Evolutionary conservation across 2,888 invertebrate species (phyloP), one percentile per base, ranked within the genome.

Genomic region (Stegana nigrithorax): DNA sequence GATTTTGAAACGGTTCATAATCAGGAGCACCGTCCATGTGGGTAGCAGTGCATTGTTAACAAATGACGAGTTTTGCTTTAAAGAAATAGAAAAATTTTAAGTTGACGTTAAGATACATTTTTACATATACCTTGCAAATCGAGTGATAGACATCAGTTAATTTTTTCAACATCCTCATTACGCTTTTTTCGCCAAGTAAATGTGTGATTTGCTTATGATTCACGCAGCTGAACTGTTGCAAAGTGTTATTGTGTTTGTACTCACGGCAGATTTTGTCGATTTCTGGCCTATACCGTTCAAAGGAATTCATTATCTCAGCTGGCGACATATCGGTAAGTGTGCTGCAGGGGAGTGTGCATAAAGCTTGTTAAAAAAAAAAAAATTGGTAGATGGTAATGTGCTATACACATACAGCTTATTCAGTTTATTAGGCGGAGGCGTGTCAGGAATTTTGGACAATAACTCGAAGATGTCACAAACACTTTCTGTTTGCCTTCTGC

Each of bases 31-130:
- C 8, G 82, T 71, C 83, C 83, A 84, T 57, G 82, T 73, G 0
- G 83, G 84, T 55, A 84, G 66, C 47, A 84, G 61, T 0, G 80
- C 84, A 59, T 84, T 84, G 7, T 81, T 68, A 17, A 78, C 71
- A 14, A 84, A 67, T 8, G 77, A 69, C 59, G 42, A 77, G 69
- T 73, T 69, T 84, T 83, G 50, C 23, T n/a, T n/a, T n/a, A 55
- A 60, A 23, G 27, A 42, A 47, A 55, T 51, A n/a, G n/a, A n/a
- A n/a, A 39, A 39, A 39, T 39, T 2, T 39, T 7, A 29, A 29
- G 29, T 29, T 29, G 29, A 7, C 10, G 29, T n/a, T n/a, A n/a
- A n/a, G n/a, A n/a, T n/a, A n/a, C n/a, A n/a, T n/a, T n/a, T n/a
- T n/a, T n/a, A n/a, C 5, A 72, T 75, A 64, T 67, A 71, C 78